Evolutionary conservation across 2,113 vertebrate genomes (phyloP).

Genomic region (Puntigrus tetrazona): DNA sequence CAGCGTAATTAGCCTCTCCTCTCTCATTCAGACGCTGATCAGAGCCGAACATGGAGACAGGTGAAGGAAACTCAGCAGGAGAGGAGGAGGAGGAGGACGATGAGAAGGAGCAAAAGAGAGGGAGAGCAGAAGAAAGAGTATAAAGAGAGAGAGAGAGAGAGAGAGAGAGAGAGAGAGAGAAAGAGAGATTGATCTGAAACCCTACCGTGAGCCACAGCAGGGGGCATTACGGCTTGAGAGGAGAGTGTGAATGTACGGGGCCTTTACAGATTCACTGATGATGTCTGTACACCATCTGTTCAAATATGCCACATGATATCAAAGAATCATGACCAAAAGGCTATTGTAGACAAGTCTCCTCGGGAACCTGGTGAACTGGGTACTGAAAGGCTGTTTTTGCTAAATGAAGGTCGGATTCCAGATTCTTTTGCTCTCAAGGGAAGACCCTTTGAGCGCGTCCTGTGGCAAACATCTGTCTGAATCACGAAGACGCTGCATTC

Average conservation of each 20-base stretch:
- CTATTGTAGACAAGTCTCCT: not conserved
- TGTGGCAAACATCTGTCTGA: slow-evolving; percentile 22
- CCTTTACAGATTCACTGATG: not conserved
- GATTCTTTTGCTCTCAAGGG: slow-evolving; percentile 6
- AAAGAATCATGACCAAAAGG: not conserved
- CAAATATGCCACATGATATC: not conserved
- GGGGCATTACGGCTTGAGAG: not conserved
- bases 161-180: slow-evolving; percentile 42
- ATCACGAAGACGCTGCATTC: not conserved
- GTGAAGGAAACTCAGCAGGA: slow-evolving; percentile 29
- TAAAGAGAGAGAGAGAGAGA: slow-evolving; percentile 27
- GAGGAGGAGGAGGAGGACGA: not conserved
- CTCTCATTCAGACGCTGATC: slow-evolving; percentile 59
- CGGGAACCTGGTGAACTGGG: not conserved
- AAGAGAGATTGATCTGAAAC: slow-evolving; percentile 32
- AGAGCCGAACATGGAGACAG: slow-evolving; percentile 33
- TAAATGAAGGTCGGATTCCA: slow-evolving; percentile 19
- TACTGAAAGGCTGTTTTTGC: slow-evolving; percentile 12
- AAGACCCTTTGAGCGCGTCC: not conserved
- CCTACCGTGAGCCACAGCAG: slow-evolving; percentile 4
- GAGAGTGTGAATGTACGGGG: not conserved
- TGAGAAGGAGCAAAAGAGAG: not conserved
- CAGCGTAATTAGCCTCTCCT: slow-evolving; percentile 59
- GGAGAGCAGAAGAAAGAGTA: slow-evolving; percentile 39
- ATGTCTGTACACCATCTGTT: slow-evolving; percentile 21